Percentiles rank a stretch among this genome's conserved stretches.
Conservation (phyloP, 2,797 vertebrate species). For the Acropternis orthonyx region DNA sequence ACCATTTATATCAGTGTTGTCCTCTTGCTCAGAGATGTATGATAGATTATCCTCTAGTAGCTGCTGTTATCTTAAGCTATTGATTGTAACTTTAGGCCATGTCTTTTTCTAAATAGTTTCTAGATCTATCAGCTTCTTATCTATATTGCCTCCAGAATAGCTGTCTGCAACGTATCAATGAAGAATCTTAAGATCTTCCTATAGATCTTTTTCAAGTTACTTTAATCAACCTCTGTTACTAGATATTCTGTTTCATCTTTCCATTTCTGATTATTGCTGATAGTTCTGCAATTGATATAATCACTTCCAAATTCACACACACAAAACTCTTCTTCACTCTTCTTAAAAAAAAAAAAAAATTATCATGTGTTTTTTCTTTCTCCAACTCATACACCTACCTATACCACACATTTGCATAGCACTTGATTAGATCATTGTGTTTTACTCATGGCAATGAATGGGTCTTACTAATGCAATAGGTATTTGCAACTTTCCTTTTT, state of each 20-base stretch:
- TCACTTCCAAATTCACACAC: background rate
- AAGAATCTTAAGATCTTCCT: background rate
- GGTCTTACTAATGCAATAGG: background rate
- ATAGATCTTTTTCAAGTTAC: background rate
- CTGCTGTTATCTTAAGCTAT: background rate
- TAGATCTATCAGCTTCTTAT: background rate
- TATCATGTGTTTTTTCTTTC: background rate
- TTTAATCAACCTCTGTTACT: background rate
- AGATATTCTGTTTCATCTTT: background rate
- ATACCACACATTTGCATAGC: background rate
- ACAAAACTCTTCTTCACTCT: background rate
- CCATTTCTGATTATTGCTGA: background rate
- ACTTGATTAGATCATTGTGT: background rate
- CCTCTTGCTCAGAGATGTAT: background rate
- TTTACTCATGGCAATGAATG: background rate
- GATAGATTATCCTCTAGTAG: background rate
- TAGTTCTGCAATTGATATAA: background rate
- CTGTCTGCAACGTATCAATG: background rate
- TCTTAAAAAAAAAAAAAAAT: background rate
- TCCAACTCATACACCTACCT: background rate
- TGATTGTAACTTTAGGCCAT: background rate
- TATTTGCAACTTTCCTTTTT: background rate
- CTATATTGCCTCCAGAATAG: background rate
- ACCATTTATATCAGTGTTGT: background rate
- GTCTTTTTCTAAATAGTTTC: background rate